These are phyloP conservation scores for Siphlonurus alternatus DNA, from an alignment of 2,888 invertebrate genomes.

Conservation along the genomic window DNA sequence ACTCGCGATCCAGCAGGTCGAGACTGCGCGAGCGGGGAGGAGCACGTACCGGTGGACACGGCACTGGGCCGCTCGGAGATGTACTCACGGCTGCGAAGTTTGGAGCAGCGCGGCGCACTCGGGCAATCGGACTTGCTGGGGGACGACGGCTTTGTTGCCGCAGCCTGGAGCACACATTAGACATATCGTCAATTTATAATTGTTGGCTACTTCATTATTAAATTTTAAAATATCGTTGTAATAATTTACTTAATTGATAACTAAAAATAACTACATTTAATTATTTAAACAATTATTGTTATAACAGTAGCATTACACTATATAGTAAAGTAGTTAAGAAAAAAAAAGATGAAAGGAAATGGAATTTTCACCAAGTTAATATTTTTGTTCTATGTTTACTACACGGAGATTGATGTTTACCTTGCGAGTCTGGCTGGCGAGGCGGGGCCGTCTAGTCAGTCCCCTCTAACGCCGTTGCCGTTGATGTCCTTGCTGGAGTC, in stretches of 20 bases:
- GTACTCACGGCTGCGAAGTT: slow-evolving; percentile 9
- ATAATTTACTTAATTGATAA: background rate
- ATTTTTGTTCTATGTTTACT: no score
- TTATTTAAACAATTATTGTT: no score
- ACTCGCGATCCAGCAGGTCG: slow-evolving; percentile 36
- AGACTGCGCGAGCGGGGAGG: slow-evolving; percentile 42
- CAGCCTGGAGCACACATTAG: slow-evolving; percentile 32
- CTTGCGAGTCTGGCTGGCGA: slow-evolving; percentile 29
- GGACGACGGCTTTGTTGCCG: slow-evolving; percentile 30
- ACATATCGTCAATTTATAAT: slow-evolving; percentile 15
- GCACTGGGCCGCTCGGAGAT: slow-evolving; percentile 9
- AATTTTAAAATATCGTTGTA: background rate
- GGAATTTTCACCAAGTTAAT: no score
- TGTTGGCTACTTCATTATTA: no score
- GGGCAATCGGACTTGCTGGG: slow-evolving; percentile 20
- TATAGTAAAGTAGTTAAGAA: no score
- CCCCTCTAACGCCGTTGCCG: slow-evolving; percentile 35
- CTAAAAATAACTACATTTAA: no score
- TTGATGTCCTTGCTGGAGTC: slow-evolving; percentile 52
- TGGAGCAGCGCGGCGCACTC: slow-evolving; percentile 8
- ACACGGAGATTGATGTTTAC: slow-evolving; percentile 17
- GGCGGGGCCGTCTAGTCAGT: slow-evolving; percentile 69
- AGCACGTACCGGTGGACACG: slow-evolving; percentile 20
- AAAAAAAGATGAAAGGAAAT: no score
- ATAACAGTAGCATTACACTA: no score